Percentiles rank a stretch among this genome's conserved stretches.
Conservation (phyloP, 2,888 invertebrate species). For the Capitulum mitella region DNA sequence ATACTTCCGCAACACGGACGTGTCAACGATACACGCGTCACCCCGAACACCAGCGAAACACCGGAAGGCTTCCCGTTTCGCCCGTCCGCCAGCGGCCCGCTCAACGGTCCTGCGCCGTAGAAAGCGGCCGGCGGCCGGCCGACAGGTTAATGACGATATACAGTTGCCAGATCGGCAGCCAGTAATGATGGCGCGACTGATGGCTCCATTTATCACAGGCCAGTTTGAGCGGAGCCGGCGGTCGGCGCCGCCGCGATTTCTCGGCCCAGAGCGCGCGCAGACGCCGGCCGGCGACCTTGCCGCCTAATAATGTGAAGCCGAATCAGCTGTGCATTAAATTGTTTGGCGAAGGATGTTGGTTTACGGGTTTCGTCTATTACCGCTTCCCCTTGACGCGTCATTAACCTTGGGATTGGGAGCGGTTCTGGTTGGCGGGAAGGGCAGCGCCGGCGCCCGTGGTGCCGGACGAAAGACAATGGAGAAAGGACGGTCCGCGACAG, state of each 20-base stretch:
- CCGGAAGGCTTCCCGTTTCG: too few relatives aligned
- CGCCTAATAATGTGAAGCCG: neutral
- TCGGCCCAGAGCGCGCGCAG: neutral
- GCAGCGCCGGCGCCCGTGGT: neutral
- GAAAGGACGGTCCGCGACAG: neutral
- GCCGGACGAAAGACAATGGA: neutral
- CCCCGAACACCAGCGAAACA: too few relatives aligned
- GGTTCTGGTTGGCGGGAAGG: neutral
- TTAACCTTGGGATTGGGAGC: constrained; percentile 4
- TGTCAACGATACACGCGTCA: too few relatives aligned
- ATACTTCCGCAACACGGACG: too few relatives aligned
- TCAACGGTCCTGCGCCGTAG: neutral
- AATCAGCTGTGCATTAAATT: neutral
- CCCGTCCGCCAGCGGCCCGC: too few relatives aligned
- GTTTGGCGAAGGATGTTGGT: constrained; percentile 12
- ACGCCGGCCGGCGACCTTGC: neutral
- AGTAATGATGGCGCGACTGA: neutral
- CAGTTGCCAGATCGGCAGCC: neutral
- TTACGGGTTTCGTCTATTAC: neutral
- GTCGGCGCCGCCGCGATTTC: neutral
- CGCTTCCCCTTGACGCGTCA: neutral
- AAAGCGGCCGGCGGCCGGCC: neutral
- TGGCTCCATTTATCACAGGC: neutral
- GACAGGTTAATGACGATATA: neutral
- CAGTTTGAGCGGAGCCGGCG: neutral